A percentile compares a stretch with the other conserved stretches of the same genome.
Conservation (phyloP, 2,113 vertebrate genomes). For the Arothron firmamentum region DNA sequence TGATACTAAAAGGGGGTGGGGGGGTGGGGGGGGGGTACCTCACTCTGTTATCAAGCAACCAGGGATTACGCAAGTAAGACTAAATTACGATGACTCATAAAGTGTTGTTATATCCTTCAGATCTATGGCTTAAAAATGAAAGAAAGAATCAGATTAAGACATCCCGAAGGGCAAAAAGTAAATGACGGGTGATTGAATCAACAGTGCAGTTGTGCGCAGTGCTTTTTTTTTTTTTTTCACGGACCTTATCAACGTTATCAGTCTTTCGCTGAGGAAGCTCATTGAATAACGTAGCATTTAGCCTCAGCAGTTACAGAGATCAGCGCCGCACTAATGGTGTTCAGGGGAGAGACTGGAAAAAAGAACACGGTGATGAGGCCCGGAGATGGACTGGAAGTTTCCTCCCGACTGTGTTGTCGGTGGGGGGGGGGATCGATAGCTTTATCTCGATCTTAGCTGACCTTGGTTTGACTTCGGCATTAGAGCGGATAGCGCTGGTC, state of each 20-base stretch:
- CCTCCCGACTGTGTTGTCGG: slow-evolving; percentile 38
- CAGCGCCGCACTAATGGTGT: slow-evolving; percentile 46
- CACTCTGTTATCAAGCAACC: too few relatives aligned
- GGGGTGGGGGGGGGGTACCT: too few relatives aligned
- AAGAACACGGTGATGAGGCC: slow-evolving; percentile 29
- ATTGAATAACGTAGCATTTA: slow-evolving; percentile 33
- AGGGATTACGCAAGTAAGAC: too few relatives aligned
- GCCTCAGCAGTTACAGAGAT: slow-evolving; percentile 46
- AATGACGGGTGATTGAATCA: neutral
- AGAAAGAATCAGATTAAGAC: too few relatives aligned
- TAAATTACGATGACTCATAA: too few relatives aligned
- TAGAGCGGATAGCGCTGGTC: slow-evolving; percentile 65
- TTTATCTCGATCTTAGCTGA: slow-evolving; percentile 67
- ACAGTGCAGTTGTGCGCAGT: slow-evolving; percentile 7
- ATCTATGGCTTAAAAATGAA: too few relatives aligned
- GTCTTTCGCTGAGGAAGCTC: slow-evolving; percentile 16
- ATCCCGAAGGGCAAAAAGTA: neutral
- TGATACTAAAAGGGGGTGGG: too few relatives aligned
- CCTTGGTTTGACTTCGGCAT: slow-evolving; percentile 72
- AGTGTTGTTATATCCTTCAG: too few relatives aligned
- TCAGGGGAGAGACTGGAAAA: slow-evolving; percentile 52
- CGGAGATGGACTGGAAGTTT: slow-evolving; percentile 64
- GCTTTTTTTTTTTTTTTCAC: neutral
- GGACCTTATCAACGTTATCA: neutral
- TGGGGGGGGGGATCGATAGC: slow-evolving; percentile 69